These are phyloP conservation scores for Erythrocercus mccallii DNA, from an alignment of 2,113 vertebrate species.

Conservation along the genomic window DNA sequence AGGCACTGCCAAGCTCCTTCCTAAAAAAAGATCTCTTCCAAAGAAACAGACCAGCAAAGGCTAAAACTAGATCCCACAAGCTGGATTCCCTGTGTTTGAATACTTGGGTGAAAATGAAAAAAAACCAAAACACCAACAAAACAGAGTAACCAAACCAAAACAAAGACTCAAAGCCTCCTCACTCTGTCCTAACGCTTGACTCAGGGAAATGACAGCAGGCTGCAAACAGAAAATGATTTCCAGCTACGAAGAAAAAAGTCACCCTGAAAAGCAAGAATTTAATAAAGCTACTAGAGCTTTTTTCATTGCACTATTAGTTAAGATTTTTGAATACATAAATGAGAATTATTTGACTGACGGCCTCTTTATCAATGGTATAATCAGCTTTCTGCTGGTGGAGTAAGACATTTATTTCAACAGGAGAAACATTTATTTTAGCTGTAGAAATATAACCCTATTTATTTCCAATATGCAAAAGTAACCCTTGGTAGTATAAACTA, in stretches of 20 bases:
- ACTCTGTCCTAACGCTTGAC: neutral
- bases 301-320: constrained; percentile 56
- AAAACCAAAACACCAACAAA: neutral
- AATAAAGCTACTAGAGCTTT: constrained; percentile 29
- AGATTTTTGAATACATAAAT: constrained; percentile 54
- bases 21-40: neutral
- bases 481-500: neutral
- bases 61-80: neutral
- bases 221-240: neutral
- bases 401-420: constrained; percentile 38
- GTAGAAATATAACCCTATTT: constrained; percentile 57
- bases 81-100: neutral
- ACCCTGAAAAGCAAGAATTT: constrained; percentile 32
- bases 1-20: neutral
- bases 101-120: neutral
- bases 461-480: constrained; percentile 38
- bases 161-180: neutral
- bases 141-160: neutral
- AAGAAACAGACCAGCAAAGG: neutral
- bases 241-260: neutral
- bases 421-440: constrained; percentile 43
- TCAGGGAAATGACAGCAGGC: neutral
- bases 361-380: constrained; percentile 30
- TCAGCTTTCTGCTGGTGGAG: constrained; percentile 28
- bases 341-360: constrained; percentile 49